A percentile compares a stretch with the other conserved stretches of the same genome.
phyloP scores from a whole-genome alignment of 2,888 invertebrate species.

The Teleiodes luculella region DNA sequence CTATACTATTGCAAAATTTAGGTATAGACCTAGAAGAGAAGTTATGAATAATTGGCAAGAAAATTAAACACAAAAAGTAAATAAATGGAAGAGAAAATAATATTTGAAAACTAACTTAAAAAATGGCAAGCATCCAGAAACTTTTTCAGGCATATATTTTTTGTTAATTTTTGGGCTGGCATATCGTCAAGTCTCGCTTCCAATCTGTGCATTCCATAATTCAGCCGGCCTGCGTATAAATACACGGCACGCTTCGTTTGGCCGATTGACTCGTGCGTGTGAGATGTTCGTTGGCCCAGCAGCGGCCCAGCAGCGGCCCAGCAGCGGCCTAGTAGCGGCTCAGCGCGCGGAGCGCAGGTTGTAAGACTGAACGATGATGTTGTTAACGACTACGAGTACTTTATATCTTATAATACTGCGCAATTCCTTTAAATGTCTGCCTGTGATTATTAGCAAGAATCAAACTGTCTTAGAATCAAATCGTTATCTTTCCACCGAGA shows the following conservation, averaged over 20 bases:
- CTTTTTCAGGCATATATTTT: neutral
- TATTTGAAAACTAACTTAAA: no score
- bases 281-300: neutral
- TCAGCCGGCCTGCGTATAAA: neutral
- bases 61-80: neutral
- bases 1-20: neutral
- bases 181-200: neutral
- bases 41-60: neutral
- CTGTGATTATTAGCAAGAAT: no score
- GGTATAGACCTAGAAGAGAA: neutral
- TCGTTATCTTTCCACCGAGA: neutral
- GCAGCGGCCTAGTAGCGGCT: neutral
- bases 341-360: neutral
- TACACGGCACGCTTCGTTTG: neutral
- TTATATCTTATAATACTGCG: neutral
- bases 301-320: neutral
- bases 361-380: neutral
- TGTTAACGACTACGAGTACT: no score
- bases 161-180: neutral
- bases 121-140: no score
- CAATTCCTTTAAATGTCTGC: neutral
- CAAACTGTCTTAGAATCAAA: no score
- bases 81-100: no score
- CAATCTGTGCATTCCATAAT: slow-evolving; percentile 27
- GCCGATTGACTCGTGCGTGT: slow-evolving; percentile 1